Evolutionary conservation across 2,113 vertebrate species (phyloP).

Genomic region (human (Homo sapiens)): GRCh38 chr14:32984001-32984500

Average conservation of each 20-base stretch:
- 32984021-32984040: slow-evolving; percentile 31
- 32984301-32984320: background rate
- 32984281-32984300: background rate
- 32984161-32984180: background rate
- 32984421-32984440: background rate
- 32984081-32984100: background rate
- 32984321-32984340: background rate
- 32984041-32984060: background rate
- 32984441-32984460: background rate
- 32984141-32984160: background rate
- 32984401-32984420: background rate
- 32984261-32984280: background rate
- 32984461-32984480: background rate
- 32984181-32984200: background rate
- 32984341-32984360: slow-evolving; percentile 25
- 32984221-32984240: background rate
- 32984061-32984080: background rate
- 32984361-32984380: slow-evolving; percentile 39
- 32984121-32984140: background rate
- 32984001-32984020: no score
- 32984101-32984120: background rate
- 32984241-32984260: background rate
- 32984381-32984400: background rate
- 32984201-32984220: slow-evolving; percentile 4
- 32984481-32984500: slow-evolving; percentile 32